phyloP scores from a whole-genome alignment of 2,113 vertebrate species.

The Bettongia penicillata region DNA sequence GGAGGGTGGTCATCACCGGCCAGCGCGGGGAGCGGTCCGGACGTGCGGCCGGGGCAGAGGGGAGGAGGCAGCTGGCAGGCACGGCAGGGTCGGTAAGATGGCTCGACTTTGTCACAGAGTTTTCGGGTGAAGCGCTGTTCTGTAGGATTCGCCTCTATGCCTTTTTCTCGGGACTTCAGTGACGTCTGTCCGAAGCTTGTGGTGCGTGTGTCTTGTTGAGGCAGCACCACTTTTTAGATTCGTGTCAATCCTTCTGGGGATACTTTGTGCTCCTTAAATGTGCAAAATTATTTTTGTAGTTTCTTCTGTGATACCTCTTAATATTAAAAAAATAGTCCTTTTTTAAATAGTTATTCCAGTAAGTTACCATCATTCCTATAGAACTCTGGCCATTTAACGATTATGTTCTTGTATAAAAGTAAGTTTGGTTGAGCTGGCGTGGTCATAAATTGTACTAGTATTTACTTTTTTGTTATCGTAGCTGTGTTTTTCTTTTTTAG shows the following conservation, averaged over 20 bases:
- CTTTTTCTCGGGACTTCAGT: neutral
- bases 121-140: neutral
- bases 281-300: neutral
- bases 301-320: neutral
- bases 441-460: neutral
- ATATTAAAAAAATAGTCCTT: slow-evolving; percentile 4
- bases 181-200: neutral
- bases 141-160: neutral
- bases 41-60: too few species aligned
- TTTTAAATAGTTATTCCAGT: slow-evolving; percentile 34
- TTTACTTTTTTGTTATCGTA: neutral
- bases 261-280: slow-evolving; percentile 11
- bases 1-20: too few species aligned
- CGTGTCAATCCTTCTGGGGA: neutral
- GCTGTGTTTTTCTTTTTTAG: slow-evolving; percentile 53
- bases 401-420: neutral
- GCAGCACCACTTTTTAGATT: neutral
- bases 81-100: too few species aligned
- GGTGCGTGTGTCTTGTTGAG: neutral
- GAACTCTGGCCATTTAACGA: neutral
- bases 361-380: neutral
- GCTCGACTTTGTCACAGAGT: neutral
- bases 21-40: too few species aligned
- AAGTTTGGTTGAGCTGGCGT: neutral
- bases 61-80: too few species aligned